Base-by-base conservation (phyloP, 2,888 invertebrate genomes). In the Sminthurides aquaticus region DNA sequence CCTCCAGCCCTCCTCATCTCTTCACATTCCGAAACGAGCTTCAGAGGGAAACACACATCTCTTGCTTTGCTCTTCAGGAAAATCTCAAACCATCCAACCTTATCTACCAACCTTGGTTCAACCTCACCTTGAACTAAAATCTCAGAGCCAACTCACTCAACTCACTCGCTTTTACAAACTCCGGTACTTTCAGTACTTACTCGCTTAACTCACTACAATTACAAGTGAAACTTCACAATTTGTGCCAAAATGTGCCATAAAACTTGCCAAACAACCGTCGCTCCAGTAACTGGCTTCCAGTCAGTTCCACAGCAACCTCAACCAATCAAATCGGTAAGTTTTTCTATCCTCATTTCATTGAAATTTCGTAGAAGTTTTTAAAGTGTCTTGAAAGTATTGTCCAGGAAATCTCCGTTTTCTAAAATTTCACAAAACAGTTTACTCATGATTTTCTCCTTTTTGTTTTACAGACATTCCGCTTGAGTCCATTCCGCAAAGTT, bases 401-500 rank as follows among this genome's bases (percentile, higher is more conserved):
- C 52, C 43, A 34, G 5, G 52, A 52, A 18, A 8, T 52, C 52
- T 8, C 5, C 20, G 52, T 11, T 52, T 8, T 20, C 15, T 20
- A 20, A 22, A 5, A 15, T 5, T 18, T 22, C 52, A 15, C 52
- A 52, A 52, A 22, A 8, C 52, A 52, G 52, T 52, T 22, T 34
- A 34, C 43, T 34, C 43, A 34, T 34, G 43, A 34, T 15, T 15
- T 5, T 11, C 15, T 34, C 43, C 43, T 34, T 15, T 59, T 64
- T 27, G 48, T 56, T 58, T 70, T 70, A 60, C 63, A 73, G 73
- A 69, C 63, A 61, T 57, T 68, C 64, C 68, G 71, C 55, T 34
- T 72, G 48, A 71, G 69, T 68, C 72, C 72, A 57, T 70, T 74
- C 68, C 70, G 71, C 18, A 67, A 63, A 62, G 71, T 74, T 27